These are phyloP conservation scores for Sitophilus oryzae DNA, from an alignment of 1,140 invertebrate species.

Conservation along the genomic window DNA sequence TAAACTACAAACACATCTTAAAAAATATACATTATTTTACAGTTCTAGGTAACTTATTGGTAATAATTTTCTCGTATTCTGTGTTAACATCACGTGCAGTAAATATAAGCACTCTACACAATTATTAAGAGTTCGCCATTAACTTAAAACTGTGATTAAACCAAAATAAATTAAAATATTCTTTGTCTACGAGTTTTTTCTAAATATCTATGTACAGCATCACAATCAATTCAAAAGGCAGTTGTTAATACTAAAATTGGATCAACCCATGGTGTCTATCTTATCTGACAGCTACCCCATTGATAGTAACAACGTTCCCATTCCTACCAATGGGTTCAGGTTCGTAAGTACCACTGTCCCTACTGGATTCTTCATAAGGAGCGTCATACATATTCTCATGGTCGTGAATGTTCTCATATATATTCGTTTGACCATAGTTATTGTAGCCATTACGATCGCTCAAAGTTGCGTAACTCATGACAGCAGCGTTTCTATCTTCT, in stretches of 20 bases:
- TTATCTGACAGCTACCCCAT: slow-evolving; percentile 64
- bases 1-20: neutral
- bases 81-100: neutral
- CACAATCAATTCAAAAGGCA: neutral
- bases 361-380: slow-evolving; percentile 52
- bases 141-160: neutral
- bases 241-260: too few species aligned
- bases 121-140: too few species aligned
- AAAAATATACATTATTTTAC: neutral
- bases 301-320: slow-evolving; percentile 64
- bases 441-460: slow-evolving; percentile 59
- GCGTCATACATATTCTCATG: slow-evolving; percentile 62
- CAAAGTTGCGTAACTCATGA: slow-evolving; percentile 77
- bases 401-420: slow-evolving; percentile 69
- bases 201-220: neutral
- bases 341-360: slow-evolving; percentile 62
- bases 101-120: too few species aligned
- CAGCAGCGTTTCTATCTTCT: slow-evolving; percentile 76
- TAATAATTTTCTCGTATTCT: neutral
- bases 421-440: slow-evolving; percentile 45
- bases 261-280: too few species aligned
- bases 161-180: neutral
- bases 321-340: slow-evolving; percentile 55
- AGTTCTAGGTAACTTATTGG: neutral
- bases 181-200: neutral